Evolutionary conservation across 2,888 invertebrate genomes (phyloP).

Genomic region (Ashinkailepas kermadecensis): DNA sequence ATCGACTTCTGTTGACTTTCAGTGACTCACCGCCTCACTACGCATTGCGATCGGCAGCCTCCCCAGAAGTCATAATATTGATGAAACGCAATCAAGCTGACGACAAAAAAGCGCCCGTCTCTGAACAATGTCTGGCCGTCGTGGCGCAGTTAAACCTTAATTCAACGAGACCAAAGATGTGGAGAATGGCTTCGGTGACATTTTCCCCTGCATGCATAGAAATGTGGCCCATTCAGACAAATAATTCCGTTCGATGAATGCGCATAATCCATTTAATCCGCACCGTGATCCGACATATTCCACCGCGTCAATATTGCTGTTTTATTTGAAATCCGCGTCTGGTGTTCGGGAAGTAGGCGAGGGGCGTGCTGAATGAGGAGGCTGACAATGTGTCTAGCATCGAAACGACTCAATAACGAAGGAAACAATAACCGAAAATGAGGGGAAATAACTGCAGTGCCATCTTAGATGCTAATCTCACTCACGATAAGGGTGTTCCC

Average conservation of each 20-base stretch:
- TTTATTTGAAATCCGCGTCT: background rate
- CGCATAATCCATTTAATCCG: background rate
- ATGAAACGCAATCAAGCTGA: background rate
- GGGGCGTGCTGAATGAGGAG: background rate
- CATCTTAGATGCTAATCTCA: background rate
- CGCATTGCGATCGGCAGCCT: background rate
- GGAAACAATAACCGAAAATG: background rate
- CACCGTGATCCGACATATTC: background rate
- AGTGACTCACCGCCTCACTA: background rate
- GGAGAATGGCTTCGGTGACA: background rate
- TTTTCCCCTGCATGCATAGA: background rate
- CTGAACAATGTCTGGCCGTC: background rate
- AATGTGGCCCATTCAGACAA: background rate
- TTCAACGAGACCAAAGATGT: background rate
- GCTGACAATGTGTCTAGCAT: background rate
- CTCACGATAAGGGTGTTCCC: too few relatives aligned
- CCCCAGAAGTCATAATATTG: background rate
- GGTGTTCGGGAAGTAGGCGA: background rate
- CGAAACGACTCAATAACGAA: background rate
- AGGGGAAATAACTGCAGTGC: background rate
- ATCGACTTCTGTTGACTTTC: background rate
- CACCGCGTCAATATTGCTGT: background rate
- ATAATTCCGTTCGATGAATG: slow-evolving; percentile 6
- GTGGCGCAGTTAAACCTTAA: background rate
- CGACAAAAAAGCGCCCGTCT: background rate